A percentile compares a stretch with the other conserved stretches of the same genome.
Evolutionary conservation across 37 sponge, comb jelly and placozoan species (phyloP).

Genomic region (Corticium candelabrum): DNA sequence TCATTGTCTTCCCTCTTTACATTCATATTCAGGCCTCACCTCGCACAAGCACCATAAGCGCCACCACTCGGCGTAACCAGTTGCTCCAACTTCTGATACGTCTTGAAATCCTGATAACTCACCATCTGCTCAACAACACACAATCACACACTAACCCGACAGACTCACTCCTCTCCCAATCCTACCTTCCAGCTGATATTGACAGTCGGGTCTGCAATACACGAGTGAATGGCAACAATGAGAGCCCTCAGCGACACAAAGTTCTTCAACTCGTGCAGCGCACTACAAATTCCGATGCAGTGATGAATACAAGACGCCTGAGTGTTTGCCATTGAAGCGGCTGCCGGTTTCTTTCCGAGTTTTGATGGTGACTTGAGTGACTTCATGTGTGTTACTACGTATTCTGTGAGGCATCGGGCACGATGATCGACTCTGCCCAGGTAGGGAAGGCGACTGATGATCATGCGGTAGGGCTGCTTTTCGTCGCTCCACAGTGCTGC

Average conservation of each 20-base stretch:
- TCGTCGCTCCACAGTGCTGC: background rate
- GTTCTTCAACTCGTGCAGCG: background rate
- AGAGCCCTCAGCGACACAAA: background rate
- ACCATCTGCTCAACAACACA: no score
- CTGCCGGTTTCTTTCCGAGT: background rate
- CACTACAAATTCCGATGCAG: background rate
- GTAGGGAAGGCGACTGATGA: background rate
- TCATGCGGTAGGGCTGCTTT: background rate
- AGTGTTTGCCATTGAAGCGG: no score
- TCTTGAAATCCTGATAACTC: no score
- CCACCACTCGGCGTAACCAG: no score
- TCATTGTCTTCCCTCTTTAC: no score
- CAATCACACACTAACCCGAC: no score
- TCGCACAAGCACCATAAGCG: no score
- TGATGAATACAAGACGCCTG: background rate
- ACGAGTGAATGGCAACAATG: background rate
- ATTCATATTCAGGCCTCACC: no score
- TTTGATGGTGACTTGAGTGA: background rate
- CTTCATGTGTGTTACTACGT: background rate
- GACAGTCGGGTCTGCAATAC: background rate
- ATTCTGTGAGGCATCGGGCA: background rate
- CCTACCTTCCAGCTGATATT: background rate
- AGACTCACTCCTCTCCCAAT: no score
- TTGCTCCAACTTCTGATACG: no score
- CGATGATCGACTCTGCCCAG: background rate